Percentiles rank a stretch among this genome's conserved stretches.
Conservation (phyloP, 2,113 vertebrate species). For the Edolisoma coerulescens region DNA sequence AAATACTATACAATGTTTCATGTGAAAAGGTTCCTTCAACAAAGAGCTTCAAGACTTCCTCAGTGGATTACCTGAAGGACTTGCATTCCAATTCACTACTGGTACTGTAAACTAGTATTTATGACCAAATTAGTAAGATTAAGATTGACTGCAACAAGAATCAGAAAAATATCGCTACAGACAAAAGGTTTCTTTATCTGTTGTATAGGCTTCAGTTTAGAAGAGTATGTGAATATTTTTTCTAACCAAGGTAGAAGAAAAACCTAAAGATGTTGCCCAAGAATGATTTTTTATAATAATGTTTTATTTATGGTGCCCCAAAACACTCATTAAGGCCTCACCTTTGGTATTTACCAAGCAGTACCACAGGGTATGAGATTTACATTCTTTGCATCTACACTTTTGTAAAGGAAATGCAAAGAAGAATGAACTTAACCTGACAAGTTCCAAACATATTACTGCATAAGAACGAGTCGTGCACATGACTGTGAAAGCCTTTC, state of each 20-base stretch:
- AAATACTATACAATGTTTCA: neutral
- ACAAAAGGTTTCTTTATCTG: neutral
- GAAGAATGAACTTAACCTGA: neutral
- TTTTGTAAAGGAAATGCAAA: neutral
- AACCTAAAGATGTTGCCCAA: neutral
- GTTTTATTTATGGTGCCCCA: neutral
- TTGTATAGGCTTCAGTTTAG: neutral
- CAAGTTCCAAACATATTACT: neutral
- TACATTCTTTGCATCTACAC: neutral
- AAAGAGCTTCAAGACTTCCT: neutral
- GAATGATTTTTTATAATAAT: neutral
- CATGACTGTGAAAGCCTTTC: neutral
- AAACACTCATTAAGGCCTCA: neutral
- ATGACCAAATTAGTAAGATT: neutral
- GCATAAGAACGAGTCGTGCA: neutral
- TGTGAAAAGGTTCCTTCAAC: neutral
- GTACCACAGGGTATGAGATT: neutral
- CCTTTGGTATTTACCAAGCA: neutral
- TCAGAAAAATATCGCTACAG: neutral
- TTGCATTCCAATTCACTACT: neutral
- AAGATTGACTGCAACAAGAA: neutral
- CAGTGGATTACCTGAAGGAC: neutral
- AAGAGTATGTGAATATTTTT: neutral
- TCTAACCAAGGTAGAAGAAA: neutral
- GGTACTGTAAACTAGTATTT: neutral